Evolutionary conservation across 2,797 vertebrate species (phyloP).

Genomic region (Lutjanus argentimaculatus): DNA sequence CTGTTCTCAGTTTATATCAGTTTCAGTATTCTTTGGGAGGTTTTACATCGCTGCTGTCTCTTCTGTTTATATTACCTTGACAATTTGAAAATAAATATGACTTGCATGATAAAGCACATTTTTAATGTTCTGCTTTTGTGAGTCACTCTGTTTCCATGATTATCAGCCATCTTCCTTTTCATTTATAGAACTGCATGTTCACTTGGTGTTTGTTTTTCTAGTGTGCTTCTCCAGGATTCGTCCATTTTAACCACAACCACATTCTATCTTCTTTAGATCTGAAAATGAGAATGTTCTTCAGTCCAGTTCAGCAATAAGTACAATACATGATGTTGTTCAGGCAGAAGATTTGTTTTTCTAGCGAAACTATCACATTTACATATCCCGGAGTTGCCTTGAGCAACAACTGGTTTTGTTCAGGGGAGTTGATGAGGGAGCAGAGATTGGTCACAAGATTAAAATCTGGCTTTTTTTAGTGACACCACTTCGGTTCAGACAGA

Average conservation of each 20-base stretch:
- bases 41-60: conserved; percentile 47
- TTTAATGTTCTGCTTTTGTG: conserved; percentile 52
- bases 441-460: neutral
- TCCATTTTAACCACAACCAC: neutral
- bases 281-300: neutral
- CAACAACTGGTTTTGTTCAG: neutral
- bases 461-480: neutral
- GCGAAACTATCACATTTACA: neutral
- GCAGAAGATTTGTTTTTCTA: neutral
- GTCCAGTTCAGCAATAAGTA: neutral
- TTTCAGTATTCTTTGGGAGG: conserved; percentile 35
- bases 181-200: neutral
- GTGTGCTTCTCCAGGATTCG: neutral
- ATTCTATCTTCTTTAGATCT: neutral
- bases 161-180: neutral
- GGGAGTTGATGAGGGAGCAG: neutral
- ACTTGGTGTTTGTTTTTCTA: conserved; percentile 16
- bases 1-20: conserved; percentile 38
- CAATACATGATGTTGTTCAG: neutral
- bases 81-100: conserved; percentile 78
- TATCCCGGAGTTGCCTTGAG: neutral
- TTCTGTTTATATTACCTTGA: conserved; percentile 64
- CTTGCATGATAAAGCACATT: conserved; percentile 78
- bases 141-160: conserved; percentile 10
- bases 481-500: neutral